Evolutionary conservation across 2,888 invertebrate genomes (phyloP).

Genomic region (Thyatira batis): DNA sequence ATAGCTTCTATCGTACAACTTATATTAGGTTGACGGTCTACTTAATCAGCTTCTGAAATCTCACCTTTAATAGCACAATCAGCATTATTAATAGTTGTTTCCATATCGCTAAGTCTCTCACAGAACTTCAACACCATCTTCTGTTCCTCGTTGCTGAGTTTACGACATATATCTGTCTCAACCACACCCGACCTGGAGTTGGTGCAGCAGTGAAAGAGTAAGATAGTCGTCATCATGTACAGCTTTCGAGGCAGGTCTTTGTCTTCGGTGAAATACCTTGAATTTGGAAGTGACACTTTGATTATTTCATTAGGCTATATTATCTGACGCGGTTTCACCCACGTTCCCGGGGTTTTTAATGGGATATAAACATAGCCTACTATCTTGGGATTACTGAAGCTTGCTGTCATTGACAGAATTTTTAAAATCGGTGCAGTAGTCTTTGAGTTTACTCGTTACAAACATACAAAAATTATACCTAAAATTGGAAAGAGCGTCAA

Average conservation of each 20-base stretch:
- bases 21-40: too few species aligned
- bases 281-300: not conserved
- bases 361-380: too few species aligned
- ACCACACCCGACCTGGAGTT: constrained; percentile 45
- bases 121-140: constrained; percentile 58
- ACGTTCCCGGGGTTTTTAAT: too few species aligned
- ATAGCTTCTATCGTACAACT: too few species aligned
- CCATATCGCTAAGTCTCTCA: constrained; percentile 52
- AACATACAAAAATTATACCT: too few species aligned
- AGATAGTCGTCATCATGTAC: constrained; percentile 47
- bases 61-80: constrained; percentile 54
- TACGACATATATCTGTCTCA: constrained; percentile 48
- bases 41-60: too few species aligned
- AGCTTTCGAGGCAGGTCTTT: constrained; percentile 46
- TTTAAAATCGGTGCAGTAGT: too few species aligned
- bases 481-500: too few species aligned
- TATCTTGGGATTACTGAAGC: too few species aligned
- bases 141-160: constrained; percentile 44
- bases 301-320: not conserved
- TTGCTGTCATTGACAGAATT: too few species aligned
- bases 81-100: constrained; percentile 53
- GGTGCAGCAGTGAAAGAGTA: constrained; percentile 59
- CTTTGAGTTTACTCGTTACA: too few species aligned
- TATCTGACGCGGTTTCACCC: too few species aligned
- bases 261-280: constrained; percentile 44